Conservation (phyloP, 2,888 invertebrate genomes). For the Lampropteryx suffumata region DNA sequence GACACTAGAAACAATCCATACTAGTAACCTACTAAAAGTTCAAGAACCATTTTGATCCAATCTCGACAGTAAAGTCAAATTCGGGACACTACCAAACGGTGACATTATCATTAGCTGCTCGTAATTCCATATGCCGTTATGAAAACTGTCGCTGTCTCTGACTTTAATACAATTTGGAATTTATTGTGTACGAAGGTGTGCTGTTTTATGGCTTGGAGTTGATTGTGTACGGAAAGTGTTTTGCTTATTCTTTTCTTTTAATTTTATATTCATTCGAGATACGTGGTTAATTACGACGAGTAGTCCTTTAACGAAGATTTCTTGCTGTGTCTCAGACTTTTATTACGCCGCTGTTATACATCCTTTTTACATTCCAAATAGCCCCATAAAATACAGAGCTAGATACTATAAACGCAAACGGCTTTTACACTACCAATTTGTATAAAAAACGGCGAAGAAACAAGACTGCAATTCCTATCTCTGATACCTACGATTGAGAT, state of each 20-base stretch:
- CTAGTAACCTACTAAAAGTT: background rate
- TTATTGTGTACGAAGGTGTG: constrained; percentile 19
- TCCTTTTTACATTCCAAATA: too few species aligned
- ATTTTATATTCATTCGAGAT: too few species aligned
- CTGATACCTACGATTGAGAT: constrained; percentile 13
- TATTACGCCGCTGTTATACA: too few species aligned
- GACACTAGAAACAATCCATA: too few species aligned
- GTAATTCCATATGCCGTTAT: constrained; percentile 49
- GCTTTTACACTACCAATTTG: too few species aligned
- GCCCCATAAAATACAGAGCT: too few species aligned
- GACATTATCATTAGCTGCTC: constrained; percentile 41
- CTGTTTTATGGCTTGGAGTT: constrained; percentile 14
- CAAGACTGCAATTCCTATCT: constrained; percentile 24
- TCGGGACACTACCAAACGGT: background rate
- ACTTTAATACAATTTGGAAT: constrained; percentile 27
- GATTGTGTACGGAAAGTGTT: constrained; percentile 12
- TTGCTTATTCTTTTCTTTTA: constrained; percentile 2
- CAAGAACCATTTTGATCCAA: constrained; percentile 7
- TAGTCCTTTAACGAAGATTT: too few species aligned
- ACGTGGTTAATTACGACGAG: too few species aligned
- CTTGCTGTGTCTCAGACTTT: too few species aligned
- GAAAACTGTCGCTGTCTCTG: constrained; percentile 43
- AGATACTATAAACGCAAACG: too few species aligned
- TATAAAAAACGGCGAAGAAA: constrained; percentile 6
- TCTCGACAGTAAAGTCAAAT: constrained; percentile 1